Evolutionary conservation across 2,113 vertebrate species (phyloP).

Genomic region (Podocnemis expansa): DNA sequence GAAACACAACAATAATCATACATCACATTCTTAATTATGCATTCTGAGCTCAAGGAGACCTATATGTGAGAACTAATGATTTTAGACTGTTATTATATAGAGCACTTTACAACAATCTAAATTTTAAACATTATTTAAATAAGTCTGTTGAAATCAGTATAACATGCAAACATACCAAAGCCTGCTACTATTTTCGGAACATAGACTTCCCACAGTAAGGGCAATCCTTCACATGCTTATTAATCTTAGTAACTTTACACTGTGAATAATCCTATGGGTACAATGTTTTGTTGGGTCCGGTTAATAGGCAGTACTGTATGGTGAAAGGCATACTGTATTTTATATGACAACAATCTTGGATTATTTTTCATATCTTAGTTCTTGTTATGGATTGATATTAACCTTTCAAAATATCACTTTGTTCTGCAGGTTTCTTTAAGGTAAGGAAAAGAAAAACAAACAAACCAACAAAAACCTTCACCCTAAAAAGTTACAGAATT

Average conservation of each 20-base stretch:
- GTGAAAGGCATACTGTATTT: neutral
- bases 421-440: neutral
- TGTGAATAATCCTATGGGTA: neutral
- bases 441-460: neutral
- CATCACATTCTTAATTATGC: neutral
- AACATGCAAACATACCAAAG: neutral
- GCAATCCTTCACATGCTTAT: neutral
- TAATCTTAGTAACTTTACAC: neutral
- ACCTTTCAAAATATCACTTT: neutral
- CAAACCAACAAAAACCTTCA: constrained; percentile 2
- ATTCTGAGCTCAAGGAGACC: neutral
- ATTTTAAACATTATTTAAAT: neutral
- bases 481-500: constrained; percentile 26
- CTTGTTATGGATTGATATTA: neutral
- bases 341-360: neutral
- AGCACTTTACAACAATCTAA: neutral
- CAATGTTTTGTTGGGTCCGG: neutral
- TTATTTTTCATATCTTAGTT: neutral
- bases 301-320: rapidly evolving
- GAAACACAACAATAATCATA: constrained; percentile 11
- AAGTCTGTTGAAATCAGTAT: neutral
- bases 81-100: neutral
- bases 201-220: neutral
- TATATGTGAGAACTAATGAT: neutral
- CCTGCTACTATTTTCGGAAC: neutral